phyloP scores from a whole-genome alignment of 2,797 vertebrate species.

The Miichthys miiuy region DNA sequence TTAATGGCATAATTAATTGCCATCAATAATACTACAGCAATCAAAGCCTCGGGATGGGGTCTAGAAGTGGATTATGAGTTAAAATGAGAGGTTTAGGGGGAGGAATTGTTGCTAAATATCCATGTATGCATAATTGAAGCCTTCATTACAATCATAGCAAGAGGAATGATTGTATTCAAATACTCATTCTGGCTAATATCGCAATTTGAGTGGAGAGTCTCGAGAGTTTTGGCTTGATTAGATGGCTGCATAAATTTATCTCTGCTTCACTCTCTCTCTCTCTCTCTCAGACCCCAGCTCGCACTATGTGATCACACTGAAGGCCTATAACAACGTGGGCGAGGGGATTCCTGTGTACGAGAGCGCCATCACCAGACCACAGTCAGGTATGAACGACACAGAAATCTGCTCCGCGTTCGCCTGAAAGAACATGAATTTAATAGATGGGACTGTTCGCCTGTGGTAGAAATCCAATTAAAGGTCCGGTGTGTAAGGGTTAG shows the following conservation, averaged over 20 bases:
- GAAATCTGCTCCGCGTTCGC: neutral
- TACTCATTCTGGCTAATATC: conserved; percentile 67
- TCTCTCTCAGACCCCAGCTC: conserved; percentile 92
- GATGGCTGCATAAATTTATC: conserved; percentile 56
- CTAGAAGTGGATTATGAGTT: conserved; percentile 3
- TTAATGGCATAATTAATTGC: conserved; percentile 19
- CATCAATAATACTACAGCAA: conserved; percentile 6
- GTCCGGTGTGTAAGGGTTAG: too few species aligned
- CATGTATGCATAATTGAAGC: conserved; percentile 67
- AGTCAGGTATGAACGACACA: conserved; percentile 84
- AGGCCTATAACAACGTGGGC: conserved; percentile 96
- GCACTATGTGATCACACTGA: conserved; percentile 97
- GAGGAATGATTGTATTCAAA: conserved; percentile 72
- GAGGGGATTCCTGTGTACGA: conserved; percentile 98
- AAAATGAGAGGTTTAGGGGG: neutral
- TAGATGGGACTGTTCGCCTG: neutral
- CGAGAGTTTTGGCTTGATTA: conserved; percentile 76
- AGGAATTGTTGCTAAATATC: conserved; percentile 43
- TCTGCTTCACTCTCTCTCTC: conserved; percentile 19
- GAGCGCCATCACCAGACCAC: conserved; percentile 95
- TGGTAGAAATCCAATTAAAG: neutral
- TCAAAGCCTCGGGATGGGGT: conserved; percentile 7
- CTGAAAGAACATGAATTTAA: neutral
- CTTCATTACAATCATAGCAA: conserved; percentile 72
- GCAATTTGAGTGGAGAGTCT: conserved; percentile 70